Evolutionary conservation across 2,797 vertebrate genomes (phyloP), one percentile per base, ranked within the genome.

Genomic region (Discoglossus pictus): DNA sequence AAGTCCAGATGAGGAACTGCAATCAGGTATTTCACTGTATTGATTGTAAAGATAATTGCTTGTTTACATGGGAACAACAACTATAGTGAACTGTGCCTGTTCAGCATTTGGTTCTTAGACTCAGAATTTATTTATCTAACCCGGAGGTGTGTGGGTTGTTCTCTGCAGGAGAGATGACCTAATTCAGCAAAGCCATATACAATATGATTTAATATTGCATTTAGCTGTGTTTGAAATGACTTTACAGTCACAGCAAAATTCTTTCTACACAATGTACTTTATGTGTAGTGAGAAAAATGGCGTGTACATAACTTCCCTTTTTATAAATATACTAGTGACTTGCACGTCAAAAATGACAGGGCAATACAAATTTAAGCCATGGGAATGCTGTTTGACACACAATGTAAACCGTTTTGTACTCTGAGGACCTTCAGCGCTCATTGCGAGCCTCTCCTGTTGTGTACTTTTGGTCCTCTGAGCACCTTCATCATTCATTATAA

Each of bases 121-220:
- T 51, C n/a, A 38, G 12, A 18, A 51, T 59, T 59, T 59, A 46
- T 67, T 50, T 67, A 31, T 59, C 53, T 50, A 40, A 58, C 42
- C 43, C 21, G 15, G 5, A 34, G 23, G 9, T 12, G 44, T 25
- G 11, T 23, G 35, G 63, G 27, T 38, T 39, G 7, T 3, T 31
- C 35, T 55, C 34, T 55, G 34, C 35, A 39, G 53, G 35, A 59
- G 44, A 43, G 9, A 59, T 51, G 53, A 42, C 43, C 64, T 51
- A 34, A 59, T 36, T 40, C 34, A n/a, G n/a, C 35, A 13, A 34
- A 23, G 34, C 40, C 24, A 6, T 48, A 20, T 5, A 25, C 54
- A 51, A 12, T 25, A n/a, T 47, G 18, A n/a, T 48, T 48, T 38
- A 46, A n/a, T 7, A 36, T 12, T 54, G 48, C 2, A 16, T 53